phyloP scores from a whole-genome alignment of 2,797 vertebrate genomes.

The Anguilla obscura region DNA sequence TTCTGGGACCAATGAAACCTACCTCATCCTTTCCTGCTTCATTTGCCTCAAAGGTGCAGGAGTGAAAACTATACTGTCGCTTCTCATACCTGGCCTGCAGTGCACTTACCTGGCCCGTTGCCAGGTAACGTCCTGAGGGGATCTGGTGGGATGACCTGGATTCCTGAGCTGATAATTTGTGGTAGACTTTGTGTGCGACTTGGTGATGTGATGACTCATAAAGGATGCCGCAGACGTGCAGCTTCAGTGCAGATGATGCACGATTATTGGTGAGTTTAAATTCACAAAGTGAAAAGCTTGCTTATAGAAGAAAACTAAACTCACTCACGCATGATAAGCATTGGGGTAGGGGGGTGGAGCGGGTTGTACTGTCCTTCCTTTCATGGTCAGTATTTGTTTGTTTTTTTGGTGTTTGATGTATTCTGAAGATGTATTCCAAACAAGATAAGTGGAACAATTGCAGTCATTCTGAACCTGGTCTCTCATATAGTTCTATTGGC shows the following conservation, averaged over 20 bases:
- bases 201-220: not conserved
- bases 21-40: not conserved
- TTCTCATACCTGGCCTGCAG: not conserved
- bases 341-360: too few relatives aligned
- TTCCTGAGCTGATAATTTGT: slow-evolving; percentile 8
- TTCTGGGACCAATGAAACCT: not conserved
- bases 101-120: not conserved
- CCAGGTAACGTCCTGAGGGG: not conserved
- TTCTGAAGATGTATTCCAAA: too few relatives aligned
- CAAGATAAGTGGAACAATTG: too few relatives aligned
- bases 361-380: too few relatives aligned
- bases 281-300: not conserved
- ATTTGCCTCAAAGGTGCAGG: not conserved
- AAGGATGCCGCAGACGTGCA: not conserved
- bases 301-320: not conserved
- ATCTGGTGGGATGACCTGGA: not conserved
- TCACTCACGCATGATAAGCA: too few relatives aligned
- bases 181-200: slow-evolving; percentile 12
- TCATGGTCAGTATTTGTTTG: too few relatives aligned
- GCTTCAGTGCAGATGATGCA: not conserved
- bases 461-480: too few relatives aligned
- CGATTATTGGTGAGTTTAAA: not conserved
- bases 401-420: too few relatives aligned
- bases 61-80: not conserved
- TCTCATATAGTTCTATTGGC: too few relatives aligned